Evolutionary conservation across 2,888 invertebrate genomes (phyloP).

Genomic region (Neelides folsomi): DNA sequence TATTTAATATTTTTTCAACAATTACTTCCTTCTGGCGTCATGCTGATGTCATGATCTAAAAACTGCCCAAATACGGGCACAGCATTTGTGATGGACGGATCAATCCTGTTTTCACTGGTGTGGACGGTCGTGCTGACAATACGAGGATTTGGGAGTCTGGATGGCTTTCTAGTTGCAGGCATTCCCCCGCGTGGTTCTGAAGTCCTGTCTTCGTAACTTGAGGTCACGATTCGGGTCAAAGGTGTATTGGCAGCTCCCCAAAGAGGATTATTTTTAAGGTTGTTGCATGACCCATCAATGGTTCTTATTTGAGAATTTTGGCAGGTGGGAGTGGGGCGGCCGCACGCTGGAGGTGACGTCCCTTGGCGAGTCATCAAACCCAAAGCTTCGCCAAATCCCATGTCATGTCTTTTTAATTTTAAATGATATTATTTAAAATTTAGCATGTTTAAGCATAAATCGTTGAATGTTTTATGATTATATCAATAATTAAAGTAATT

Average conservation of each 20-base stretch:
- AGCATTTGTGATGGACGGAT: constrained; percentile 22
- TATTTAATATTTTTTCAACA: background rate
- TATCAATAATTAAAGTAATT: no score
- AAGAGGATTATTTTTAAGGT: constrained; percentile 30
- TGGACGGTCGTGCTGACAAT: constrained; percentile 58
- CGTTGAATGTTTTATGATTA: no score
- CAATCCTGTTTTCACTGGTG: constrained; percentile 46
- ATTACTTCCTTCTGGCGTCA: constrained; percentile 23
- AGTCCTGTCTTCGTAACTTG: constrained; percentile 34
- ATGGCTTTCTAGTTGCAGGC: no score
- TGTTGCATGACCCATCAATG: constrained; percentile 35
- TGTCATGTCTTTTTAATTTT: constrained; percentile 5
- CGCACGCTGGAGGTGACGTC: constrained; percentile 17
- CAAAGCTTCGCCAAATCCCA: background rate
- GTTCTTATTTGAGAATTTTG: constrained; percentile 22
- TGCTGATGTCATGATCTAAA: constrained; percentile 25
- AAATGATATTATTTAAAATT: no score
- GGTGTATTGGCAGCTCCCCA: constrained; percentile 34
- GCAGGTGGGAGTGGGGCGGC: constrained; percentile 6
- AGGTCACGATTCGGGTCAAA: constrained; percentile 30
- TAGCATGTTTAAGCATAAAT: no score
- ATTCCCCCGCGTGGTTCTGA: constrained; percentile 10
- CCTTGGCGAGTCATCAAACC: background rate
- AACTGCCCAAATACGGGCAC: constrained; percentile 31
- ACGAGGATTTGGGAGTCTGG: constrained; percentile 59